Evolutionary conservation across 2,888 invertebrate genomes (phyloP).

Genomic region (Brachylomia viminalis): DNA sequence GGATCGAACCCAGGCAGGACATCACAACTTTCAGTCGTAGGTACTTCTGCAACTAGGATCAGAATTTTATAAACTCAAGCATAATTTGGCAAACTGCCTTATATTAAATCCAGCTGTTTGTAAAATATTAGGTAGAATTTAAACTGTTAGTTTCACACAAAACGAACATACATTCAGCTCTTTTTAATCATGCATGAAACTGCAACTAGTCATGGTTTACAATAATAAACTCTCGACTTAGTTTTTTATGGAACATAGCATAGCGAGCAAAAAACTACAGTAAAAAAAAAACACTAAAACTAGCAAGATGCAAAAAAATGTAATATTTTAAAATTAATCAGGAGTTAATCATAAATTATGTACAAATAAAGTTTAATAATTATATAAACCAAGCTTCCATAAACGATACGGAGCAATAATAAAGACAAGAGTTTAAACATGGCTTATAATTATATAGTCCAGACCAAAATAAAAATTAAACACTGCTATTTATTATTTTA

Average conservation of each 20-base stretch:
- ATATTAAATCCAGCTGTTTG: background rate
- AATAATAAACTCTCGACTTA: no score
- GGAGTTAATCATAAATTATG: background rate
- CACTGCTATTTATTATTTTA: background rate
- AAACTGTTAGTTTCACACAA: no score
- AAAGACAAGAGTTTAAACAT: background rate
- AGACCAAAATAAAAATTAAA: background rate
- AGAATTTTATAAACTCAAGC: no score
- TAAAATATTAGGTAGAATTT: background rate
- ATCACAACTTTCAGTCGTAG: background rate
- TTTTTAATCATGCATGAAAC: no score
- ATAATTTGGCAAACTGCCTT: background rate
- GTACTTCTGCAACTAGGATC: background rate
- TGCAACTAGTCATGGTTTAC: no score
- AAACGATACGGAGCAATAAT: background rate
- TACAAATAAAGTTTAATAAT: slow-evolving; percentile 1
- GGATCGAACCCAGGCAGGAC: slow-evolving; percentile 9
- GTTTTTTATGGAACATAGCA: no score
- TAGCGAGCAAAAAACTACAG: no score
- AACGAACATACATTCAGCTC: no score
- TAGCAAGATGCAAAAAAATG: slow-evolving; percentile 31
- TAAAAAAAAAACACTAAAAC: background rate
- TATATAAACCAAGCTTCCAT: background rate
- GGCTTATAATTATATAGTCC: background rate
- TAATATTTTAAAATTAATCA: background rate